These are phyloP conservation scores for Hydrozoanthus gracilis DNA, from an alignment of 92 coral and sea anemone species.

Conservation along the genomic window DNA sequence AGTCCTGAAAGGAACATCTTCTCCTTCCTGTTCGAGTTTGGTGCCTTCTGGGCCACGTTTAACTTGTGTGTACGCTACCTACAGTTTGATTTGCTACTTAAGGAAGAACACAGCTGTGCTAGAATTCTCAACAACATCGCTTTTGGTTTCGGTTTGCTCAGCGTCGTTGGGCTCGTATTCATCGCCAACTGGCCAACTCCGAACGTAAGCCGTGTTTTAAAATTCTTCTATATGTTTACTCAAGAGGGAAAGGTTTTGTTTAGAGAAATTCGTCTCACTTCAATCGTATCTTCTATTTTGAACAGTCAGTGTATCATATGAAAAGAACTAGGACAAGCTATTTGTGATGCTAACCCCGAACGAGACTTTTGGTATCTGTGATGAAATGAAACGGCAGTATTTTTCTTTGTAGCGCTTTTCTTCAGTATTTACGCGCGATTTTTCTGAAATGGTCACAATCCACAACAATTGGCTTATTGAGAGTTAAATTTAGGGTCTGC, in stretches of 20 bases:
- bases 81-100: constrained; percentile 8
- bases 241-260: background rate
- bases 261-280: background rate
- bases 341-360: no score
- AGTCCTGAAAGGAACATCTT: constrained; percentile 65
- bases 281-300: no score
- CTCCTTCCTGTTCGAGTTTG: constrained; percentile 46
- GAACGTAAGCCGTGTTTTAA: constrained; percentile 10
- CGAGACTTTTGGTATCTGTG: no score
- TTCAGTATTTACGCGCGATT: no score
- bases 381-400: no score
- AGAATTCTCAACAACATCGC: constrained; percentile 23
- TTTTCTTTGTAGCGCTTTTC: no score
- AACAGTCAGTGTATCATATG: no score
- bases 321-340: no score
- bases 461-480: no score
- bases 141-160: constrained; percentile 11
- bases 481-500: no score
- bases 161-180: constrained; percentile 18
- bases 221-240: background rate
- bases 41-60: constrained; percentile 45
- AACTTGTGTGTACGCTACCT: constrained; percentile 40
- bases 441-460: no score
- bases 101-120: background rate
- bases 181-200: constrained; percentile 37